Conservation (phyloP, 2,888 invertebrate genomes). For the Mallateleia sp. region DNA sequence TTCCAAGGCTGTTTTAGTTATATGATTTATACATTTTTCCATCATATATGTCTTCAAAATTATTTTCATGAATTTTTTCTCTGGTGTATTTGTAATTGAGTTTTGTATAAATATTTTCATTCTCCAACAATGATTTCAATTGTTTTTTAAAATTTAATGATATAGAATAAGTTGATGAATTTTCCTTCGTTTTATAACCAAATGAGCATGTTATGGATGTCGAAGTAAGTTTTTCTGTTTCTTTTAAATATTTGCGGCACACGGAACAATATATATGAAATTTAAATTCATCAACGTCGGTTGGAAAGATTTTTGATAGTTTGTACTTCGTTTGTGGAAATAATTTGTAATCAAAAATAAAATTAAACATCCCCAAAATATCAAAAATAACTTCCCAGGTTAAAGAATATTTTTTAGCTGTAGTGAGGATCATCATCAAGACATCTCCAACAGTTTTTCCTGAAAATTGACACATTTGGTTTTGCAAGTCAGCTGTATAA, state of each 20-base stretch:
- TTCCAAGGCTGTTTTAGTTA: too few relatives aligned
- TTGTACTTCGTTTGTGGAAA: slow-evolving; percentile 34
- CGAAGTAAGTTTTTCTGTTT: not conserved
- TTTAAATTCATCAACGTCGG: not conserved
- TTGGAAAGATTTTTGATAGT: slow-evolving; percentile 29
- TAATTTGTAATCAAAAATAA: not conserved
- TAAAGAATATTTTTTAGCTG: slow-evolving; percentile 15
- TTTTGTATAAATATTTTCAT: too few relatives aligned
- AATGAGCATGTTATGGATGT: not conserved
- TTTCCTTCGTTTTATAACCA: not conserved
- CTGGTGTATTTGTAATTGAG: too few relatives aligned
- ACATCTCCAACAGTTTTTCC: slow-evolving; percentile 7
- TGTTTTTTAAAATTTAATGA: too few relatives aligned
- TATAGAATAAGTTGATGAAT: too few relatives aligned
- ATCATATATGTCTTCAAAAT: too few relatives aligned
- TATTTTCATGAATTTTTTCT: too few relatives aligned
- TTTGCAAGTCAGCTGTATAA: too few relatives aligned
- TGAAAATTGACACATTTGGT: too few relatives aligned
- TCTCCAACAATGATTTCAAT: too few relatives aligned
- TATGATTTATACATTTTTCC: too few relatives aligned
- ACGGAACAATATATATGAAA: slow-evolving; percentile 18
- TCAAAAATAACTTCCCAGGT: slow-evolving; percentile 10
- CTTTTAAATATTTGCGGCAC: slow-evolving; percentile 5
- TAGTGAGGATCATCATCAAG: not conserved
- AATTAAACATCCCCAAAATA: not conserved